Evolutionary conservation across 2,888 invertebrate genomes (phyloP).

Genomic region (Ennomos fuscantarius): DNA sequence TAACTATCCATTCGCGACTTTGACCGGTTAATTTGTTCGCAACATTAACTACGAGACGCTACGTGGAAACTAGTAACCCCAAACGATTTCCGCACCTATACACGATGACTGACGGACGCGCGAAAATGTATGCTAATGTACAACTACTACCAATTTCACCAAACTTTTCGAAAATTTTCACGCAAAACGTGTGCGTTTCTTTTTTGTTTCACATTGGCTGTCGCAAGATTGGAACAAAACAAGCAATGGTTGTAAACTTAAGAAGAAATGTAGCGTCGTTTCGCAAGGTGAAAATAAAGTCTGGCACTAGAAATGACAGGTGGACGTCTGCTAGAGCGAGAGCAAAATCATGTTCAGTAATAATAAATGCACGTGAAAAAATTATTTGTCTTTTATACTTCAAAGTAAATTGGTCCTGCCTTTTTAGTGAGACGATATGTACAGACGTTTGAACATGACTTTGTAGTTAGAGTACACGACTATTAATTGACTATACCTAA

Average conservation of each 20-base stretch:
- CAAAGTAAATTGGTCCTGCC: slow-evolving; percentile 25
- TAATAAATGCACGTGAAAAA: slow-evolving; percentile 27
- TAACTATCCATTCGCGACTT: slow-evolving; percentile 18
- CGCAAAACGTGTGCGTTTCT: slow-evolving; percentile 5
- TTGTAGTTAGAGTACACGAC: background rate
- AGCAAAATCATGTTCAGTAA: slow-evolving; percentile 27
- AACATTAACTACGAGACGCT: slow-evolving; percentile 35
- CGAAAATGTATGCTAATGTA: slow-evolving; percentile 39
- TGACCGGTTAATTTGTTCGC: slow-evolving; percentile 32
- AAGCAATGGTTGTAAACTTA: slow-evolving; percentile 15
- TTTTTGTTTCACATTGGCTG: background rate
- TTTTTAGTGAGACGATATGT: slow-evolving; percentile 1
- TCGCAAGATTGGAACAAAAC: background rate
- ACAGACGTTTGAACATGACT: slow-evolving; percentile 7
- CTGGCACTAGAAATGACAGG: slow-evolving; percentile 39
- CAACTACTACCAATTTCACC: slow-evolving; percentile 21
- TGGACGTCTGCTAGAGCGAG: slow-evolving; percentile 23
- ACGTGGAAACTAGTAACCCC: slow-evolving; percentile 35
- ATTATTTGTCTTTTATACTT: slow-evolving; percentile 18
- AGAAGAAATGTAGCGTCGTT: background rate
- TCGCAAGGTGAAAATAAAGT: slow-evolving; percentile 14
- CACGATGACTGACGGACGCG: slow-evolving; percentile 30
- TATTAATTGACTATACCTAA: too few species aligned
- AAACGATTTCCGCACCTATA: slow-evolving; percentile 36
- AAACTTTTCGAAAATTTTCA: background rate